A percentile compares a stretch with the other conserved stretches of the same genome.
Evolutionary conservation across 2,888 invertebrate species (phyloP).

Genomic region (Aspidapion aeneum): DNA sequence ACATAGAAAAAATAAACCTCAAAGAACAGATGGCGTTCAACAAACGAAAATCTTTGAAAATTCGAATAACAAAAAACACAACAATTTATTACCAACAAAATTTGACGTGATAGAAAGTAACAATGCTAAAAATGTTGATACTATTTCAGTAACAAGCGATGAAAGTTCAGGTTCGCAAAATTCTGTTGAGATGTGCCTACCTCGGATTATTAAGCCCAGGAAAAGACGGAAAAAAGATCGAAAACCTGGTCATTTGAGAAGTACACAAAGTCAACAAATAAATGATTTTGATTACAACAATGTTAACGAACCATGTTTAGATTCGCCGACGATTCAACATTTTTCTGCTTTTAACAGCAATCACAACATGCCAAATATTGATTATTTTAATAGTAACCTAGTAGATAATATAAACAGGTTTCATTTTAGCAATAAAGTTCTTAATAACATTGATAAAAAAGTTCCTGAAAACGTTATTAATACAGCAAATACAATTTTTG

Average conservation of each 20-base stretch:
- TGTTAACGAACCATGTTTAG: background rate
- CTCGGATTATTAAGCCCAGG: slow-evolving; percentile 84
- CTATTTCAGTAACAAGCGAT: slow-evolving; percentile 71
- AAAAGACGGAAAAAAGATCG: slow-evolving; percentile 88
- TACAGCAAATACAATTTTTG: slow-evolving; percentile 22
- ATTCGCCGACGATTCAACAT: slow-evolving; percentile 40
- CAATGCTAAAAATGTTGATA: slow-evolving; percentile 50
- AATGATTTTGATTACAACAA: background rate
- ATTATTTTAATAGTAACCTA: slow-evolving; percentile 15
- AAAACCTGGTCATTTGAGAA: slow-evolving; percentile 52
- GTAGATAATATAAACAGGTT: slow-evolving; percentile 17
- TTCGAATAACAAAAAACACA: slow-evolving; percentile 35
- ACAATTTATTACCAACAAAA: background rate
- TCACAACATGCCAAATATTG: slow-evolving; percentile 5
- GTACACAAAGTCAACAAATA: slow-evolving; percentile 32
- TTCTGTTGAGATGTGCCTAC: slow-evolving; percentile 69
- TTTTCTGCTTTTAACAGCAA: slow-evolving; percentile 38
- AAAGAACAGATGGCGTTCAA: slow-evolving; percentile 27
- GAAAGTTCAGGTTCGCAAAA: slow-evolving; percentile 65
- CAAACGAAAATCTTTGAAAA: slow-evolving; percentile 30
- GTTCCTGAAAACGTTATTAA: slow-evolving; percentile 19
- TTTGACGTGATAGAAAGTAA: background rate
- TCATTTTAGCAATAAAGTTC: too few relatives aligned
- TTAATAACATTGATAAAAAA: slow-evolving; percentile 10
- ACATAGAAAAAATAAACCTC: slow-evolving; percentile 42